Evolutionary conservation across 1,140 invertebrate species (phyloP).

Genomic region (Papilio aristodemus): DNA sequence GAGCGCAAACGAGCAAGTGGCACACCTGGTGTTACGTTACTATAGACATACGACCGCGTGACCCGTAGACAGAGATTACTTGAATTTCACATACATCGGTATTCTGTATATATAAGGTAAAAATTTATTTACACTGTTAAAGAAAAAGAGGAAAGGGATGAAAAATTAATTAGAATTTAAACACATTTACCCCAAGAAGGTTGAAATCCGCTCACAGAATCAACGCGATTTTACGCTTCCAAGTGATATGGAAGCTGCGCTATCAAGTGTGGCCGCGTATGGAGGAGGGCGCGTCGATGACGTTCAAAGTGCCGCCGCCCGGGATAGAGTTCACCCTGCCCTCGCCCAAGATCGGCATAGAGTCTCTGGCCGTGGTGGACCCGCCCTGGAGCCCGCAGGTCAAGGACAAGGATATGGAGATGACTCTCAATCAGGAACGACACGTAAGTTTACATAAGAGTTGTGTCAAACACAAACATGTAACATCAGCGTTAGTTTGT

Average conservation of each 20-base stretch:
- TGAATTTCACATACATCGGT: not conserved
- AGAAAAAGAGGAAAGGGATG: too few species aligned
- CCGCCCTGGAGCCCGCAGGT: conserved; percentile 99
- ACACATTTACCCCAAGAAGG: too few species aligned
- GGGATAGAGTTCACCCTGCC: conserved; percentile 99
- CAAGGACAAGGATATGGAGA: conserved; percentile 99
- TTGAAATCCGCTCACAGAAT: conserved; percentile 58
- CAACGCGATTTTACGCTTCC: conserved; percentile 86
- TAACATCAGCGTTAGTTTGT: too few species aligned
- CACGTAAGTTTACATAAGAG: conserved; percentile 86
- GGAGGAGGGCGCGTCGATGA: conserved; percentile 97
- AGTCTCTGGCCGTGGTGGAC: conserved; percentile 96
- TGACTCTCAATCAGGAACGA: conserved; percentile 98
- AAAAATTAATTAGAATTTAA: too few species aligned
- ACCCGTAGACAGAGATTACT: not conserved
- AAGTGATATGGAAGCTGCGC: conserved; percentile 97
- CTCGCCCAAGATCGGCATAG: conserved; percentile 98
- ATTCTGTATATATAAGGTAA: too few species aligned
- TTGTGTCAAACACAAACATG: not conserved
- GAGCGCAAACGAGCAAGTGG: not conserved
- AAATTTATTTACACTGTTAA: too few species aligned
- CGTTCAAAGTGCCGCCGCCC: conserved; percentile 98
- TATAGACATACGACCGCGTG: too few species aligned
- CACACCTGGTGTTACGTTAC: too few species aligned
- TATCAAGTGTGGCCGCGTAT: conserved; percentile 99